Evolutionary conservation across 2,113 vertebrate species (phyloP), one percentile per base, ranked within the genome.

Genomic region (Muntiacus muntjak): DNA sequence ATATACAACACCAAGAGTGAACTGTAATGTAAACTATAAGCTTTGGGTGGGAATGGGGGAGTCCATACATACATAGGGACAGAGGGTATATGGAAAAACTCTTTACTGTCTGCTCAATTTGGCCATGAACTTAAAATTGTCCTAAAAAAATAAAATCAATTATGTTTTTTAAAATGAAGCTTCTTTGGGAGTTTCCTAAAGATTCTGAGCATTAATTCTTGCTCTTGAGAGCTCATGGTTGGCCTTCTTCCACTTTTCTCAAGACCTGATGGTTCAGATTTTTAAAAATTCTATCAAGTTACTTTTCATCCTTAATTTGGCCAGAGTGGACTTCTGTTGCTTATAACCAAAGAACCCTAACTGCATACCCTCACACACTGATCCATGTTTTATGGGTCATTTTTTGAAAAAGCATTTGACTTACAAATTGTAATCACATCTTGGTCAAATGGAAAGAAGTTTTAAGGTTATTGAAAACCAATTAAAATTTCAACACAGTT

Each of bases 391-490:
- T 64, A 87, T 30, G 33, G 7, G 33, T 89, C 40, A 62, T 55
- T 92, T 74, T 94, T 62, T 60, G 28, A 76, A 88, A 89, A 89
- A 76, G 26, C 5, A 4, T 88, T 92, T 93, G 43, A 57, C 79
- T 93, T 55, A 60, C 28, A 60, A 82, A n/a, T 89, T 74, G 23
- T 17, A 82, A n/a, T 96, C 62, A 89, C 9, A 64, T 55, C 55
- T 84, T 64, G 79, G 23, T 12, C 64, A 78, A 89, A 23, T 78
- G 30, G 28, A 55, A 85, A 47, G 54, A 43, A 78, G 16, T 10
- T 64, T 89, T 89, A 93, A 95, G 17, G 47, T 54, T 84, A 47
- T 76, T 93, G 55, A 64, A 89, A 96, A 84, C n/a, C 47, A 84
- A 8, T 0, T 89, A 60, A 97, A 85, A 92, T 55, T 97, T 94